Conservation (phyloP, 2,797 vertebrate genomes). For the Champsocephalus gunnari region DNA sequence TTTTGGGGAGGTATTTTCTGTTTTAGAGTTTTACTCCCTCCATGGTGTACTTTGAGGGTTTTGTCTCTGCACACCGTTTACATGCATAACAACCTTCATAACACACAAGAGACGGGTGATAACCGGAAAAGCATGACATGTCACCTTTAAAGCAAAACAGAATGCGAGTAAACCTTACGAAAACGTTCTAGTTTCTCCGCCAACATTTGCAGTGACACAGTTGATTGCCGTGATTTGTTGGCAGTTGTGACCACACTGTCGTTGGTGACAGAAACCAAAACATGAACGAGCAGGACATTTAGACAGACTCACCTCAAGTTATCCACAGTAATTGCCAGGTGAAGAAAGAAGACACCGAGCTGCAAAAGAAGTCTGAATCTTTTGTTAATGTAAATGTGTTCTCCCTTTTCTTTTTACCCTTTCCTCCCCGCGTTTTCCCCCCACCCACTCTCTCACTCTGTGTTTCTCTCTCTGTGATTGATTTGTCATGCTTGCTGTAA, state of each 20-base stretch:
- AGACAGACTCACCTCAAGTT: conserved; percentile 59
- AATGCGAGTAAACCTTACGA: not conserved
- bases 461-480: conserved; percentile 11
- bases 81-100: too few species aligned
- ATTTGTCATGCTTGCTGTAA: conserved; percentile 65
- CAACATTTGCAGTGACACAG: not conserved
- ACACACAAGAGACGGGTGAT: too few species aligned
- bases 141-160: not conserved
- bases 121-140: too few species aligned
- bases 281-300: not conserved
- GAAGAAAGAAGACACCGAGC: conserved; percentile 1
- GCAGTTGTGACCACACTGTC: not conserved
- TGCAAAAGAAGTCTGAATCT: conserved; percentile 3
- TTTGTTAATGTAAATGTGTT: not conserved
- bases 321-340: not conserved
- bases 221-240: conserved; percentile 1
- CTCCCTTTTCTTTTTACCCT: not conserved
- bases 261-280: conserved; percentile 11
- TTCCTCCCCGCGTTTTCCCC: not conserved
- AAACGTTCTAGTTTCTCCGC: not conserved
- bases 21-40: too few species aligned
- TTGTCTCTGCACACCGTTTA: too few species aligned
- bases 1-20: too few species aligned
- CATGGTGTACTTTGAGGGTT: too few species aligned
- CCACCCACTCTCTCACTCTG: conserved; percentile 7